Evolutionary conservation across 2,888 invertebrate species (phyloP).

Genomic region (Pyrrhosoma nymphula): DNA sequence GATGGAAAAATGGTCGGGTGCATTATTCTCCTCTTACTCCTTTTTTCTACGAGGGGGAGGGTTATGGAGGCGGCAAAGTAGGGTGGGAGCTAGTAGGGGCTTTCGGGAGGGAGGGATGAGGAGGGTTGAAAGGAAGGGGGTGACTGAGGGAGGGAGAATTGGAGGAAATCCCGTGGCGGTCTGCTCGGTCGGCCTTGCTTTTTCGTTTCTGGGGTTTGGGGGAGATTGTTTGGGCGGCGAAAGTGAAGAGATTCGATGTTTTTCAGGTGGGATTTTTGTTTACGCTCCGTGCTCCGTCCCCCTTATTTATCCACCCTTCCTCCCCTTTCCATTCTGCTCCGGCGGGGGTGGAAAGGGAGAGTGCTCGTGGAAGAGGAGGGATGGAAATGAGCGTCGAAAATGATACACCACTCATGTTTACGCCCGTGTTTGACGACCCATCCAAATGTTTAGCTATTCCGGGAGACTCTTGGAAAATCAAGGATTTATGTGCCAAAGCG

Average conservation of each 20-base stretch:
- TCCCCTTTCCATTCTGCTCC: background rate
- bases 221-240: background rate
- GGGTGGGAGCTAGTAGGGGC: background rate
- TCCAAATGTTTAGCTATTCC: background rate
- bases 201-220: background rate
- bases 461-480: background rate
- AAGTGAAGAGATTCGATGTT: constrained; percentile 14
- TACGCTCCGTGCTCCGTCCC: background rate
- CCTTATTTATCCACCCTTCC: background rate
- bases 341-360: background rate
- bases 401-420: background rate
- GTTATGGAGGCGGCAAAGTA: background rate
- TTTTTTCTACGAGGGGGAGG: background rate
- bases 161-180: constrained; percentile 8
- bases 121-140: background rate
- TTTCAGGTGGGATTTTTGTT: constrained; percentile 25
- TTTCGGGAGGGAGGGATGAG: background rate
- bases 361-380: background rate
- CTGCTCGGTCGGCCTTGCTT: background rate
- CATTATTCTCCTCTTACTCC: background rate
- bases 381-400: background rate
- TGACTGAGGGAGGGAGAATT: background rate
- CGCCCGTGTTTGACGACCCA: background rate
- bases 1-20: background rate
- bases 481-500: background rate